Base-by-base conservation (phyloP, 2,888 invertebrate species). In the Sphaeridia pumilis region DNA sequence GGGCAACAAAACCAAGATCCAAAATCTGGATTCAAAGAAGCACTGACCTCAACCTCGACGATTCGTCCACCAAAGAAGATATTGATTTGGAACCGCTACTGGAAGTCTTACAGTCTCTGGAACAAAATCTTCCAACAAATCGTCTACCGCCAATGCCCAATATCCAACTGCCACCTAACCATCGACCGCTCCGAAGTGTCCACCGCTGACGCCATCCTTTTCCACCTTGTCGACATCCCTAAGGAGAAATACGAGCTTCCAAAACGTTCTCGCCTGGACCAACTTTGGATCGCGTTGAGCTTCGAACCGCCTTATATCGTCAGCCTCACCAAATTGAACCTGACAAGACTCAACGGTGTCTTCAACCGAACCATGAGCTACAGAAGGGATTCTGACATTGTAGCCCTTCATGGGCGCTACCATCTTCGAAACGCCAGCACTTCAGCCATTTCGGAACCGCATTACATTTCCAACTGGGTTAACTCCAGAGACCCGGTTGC, bases 281-380 rank as follows among this genome's bases (percentile, higher is more conserved):
- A 83, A 68, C 75, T 77, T 58, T 84, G 83, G 83, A 75, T 83
- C 42, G 83, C 81, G 61, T 68, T 82, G 51, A 80, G 76, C 0
- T 83, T 83, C 61, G 83, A 83, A 69, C 78, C 81, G 20, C 82
- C 83, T 0, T 66, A 67, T 10, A 71, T 82, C 61, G 75, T 78
- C 0, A 61, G 59, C 41, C 63, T 62, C 10, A 67, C 67, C 35
- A 70, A 72, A 1, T 65, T 74, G 2, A 38, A 63, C 38, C 57
- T 63, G 20, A 64, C 67, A 2, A 68, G 74, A 26, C 75, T 78
- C 60, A 73, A 78, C 56, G 74, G 77, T 14, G 58, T 80, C n/a
- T 86, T 81, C 65, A 72, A 74, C 58, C 71, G 72, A 69, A 71
- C 71, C 20, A 70, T 71, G 69, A 69, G 68, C 67, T 77, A 66